Base-by-base conservation (phyloP, 2,888 invertebrate genomes). In the Plebejus anna region DNA sequence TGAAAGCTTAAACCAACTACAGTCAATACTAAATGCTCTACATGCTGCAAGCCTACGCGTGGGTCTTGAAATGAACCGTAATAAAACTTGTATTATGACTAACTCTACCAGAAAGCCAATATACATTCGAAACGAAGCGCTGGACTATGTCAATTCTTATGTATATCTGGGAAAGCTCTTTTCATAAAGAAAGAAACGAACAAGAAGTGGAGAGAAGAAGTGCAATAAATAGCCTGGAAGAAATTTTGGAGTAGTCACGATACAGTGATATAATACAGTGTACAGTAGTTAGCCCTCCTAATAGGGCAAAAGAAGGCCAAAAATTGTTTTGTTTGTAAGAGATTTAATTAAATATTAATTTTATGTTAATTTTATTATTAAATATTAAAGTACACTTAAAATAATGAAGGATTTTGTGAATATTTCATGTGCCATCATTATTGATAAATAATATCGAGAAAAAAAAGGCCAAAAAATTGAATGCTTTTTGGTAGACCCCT, bases 1-100 rank as follows among this genome's bases (percentile, higher is more conserved):
- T n/a, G 75, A 77, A 47, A 75, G 36, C 66, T 1, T 57, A 72
- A 71, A 55, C 55, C 28, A 70, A 32, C 13, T 76, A 16, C 76
- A 76, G 42, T 47, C 16, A 55, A 76, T 76, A 72, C 2, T 76
- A 71, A 76, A 76, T 70, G 59, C 38, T 59, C 76, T 76, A 32
- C 71, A 76, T 11, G 22, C 71, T 36, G 72, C 76, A 71, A 76
- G 72, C n/a, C 76, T 71, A 71, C 71, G 9, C 1, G 72, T 71
- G 6, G 84, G 85, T 76, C 70, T 76, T 2, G 28, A 76, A 76
- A 76, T 76, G 13, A 70, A 76, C 47, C 76, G n/a, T 9, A 55
- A 11, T 13, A 55, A 55, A 55, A 55, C 55, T 55, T 55, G 55
- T 13, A 55, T 55, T 9, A 55, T 55, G 11, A 55, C 55, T 1